Conservation (phyloP, 1,140 invertebrate species). For the Leptinotarsa texana region DNA sequence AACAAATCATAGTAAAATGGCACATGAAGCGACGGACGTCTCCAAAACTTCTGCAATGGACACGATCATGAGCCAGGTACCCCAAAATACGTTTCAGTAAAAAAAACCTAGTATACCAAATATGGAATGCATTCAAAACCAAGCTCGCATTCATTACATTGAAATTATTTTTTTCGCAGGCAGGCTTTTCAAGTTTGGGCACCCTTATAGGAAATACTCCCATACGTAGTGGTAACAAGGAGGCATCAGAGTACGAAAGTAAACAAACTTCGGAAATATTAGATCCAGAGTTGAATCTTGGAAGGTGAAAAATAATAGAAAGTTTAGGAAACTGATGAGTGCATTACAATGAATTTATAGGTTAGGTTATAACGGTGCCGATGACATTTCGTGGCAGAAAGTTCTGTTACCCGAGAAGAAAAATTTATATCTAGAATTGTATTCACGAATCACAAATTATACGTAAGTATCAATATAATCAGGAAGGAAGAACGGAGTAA, state of each 20-base stretch:
- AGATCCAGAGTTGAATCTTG: conserved; percentile 52
- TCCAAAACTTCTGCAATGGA: conserved; percentile 46
- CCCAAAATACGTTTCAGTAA: too few species aligned
- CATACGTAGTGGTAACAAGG: conserved; percentile 42
- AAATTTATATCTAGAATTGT: conserved; percentile 61
- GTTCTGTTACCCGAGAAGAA: conserved; percentile 62
- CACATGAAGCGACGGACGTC: conserved; percentile 38
- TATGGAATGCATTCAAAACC: too few species aligned
- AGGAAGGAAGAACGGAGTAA: too few species aligned
- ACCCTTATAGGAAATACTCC: conserved; percentile 44
- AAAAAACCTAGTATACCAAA: too few species aligned
- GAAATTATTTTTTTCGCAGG: conserved; percentile 19
- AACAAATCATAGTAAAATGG: conserved; percentile 46
- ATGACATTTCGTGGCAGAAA: conserved; percentile 60
- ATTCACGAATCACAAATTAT: conserved; percentile 61
- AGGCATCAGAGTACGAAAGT: conserved; percentile 51
- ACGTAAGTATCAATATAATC: conserved; percentile 50
- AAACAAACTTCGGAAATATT: conserved; percentile 52
- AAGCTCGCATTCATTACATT: too few species aligned
- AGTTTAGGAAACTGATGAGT: not conserved
- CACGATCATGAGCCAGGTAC: conserved; percentile 47
- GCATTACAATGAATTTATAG: conserved; percentile 14
- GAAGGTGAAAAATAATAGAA: conserved; percentile 32
- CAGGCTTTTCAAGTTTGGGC: conserved; percentile 43
- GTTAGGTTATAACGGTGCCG: conserved; percentile 58